Evolutionary conservation across 2,113 vertebrate species (phyloP).

Genomic region (Perca fluviatilis): DNA sequence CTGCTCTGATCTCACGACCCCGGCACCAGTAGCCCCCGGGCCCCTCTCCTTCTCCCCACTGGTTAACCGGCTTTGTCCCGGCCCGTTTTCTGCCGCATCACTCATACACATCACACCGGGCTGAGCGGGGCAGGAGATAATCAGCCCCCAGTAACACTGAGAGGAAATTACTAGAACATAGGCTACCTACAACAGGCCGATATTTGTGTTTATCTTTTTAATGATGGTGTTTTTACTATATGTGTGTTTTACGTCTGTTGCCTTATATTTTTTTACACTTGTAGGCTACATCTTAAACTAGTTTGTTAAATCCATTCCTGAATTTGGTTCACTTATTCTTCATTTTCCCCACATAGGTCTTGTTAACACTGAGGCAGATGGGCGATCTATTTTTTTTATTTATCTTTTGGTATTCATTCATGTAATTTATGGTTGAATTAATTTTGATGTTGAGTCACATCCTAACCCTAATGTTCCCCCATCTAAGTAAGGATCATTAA

Average conservation of each 20-base stretch:
- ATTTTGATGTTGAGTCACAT: not conserved
- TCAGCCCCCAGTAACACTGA: not conserved
- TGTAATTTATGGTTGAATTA: not conserved
- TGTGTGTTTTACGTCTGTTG: not conserved
- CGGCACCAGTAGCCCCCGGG: slow-evolving; percentile 54
- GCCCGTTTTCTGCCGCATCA: slow-evolving; percentile 69
- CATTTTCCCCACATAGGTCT: not conserved
- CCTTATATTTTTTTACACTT: not conserved
- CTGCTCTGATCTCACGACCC: slow-evolving; percentile 83
- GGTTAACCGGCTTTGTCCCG: slow-evolving; percentile 78
- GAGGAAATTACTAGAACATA: not conserved
- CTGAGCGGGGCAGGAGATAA: slow-evolving; percentile 18
- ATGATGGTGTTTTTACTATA: not conserved
- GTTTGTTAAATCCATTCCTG: too few species aligned
- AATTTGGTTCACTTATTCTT: too few species aligned
- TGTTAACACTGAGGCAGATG: not conserved
- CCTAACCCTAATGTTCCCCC: too few species aligned
- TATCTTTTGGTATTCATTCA: too few species aligned
- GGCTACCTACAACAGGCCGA: too few species aligned
- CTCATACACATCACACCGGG: slow-evolving; percentile 55
- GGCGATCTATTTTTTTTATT: not conserved
- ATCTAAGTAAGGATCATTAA: not conserved
- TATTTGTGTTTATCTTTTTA: not conserved
- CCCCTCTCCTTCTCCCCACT: slow-evolving; percentile 51
- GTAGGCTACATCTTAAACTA: not conserved